Evolutionary conservation across 2,888 invertebrate genomes (phyloP), one percentile per base, ranked within the genome.

Genomic region (Xestia sexstrigata): DNA sequence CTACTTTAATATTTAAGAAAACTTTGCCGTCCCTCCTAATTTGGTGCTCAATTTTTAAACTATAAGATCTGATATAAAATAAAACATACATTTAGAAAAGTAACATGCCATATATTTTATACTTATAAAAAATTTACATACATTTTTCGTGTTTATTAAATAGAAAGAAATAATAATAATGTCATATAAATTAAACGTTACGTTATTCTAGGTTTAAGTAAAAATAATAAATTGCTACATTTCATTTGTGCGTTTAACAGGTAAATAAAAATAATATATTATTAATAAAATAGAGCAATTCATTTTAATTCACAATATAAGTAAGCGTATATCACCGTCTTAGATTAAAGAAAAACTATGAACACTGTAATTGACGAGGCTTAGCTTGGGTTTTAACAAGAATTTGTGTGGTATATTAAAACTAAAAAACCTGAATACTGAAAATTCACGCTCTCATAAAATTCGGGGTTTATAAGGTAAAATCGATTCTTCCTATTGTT

Each of bases 101-200:
- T 96, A 96, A 96, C 96, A 96, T 96, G 95, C 95, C 95, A 95
- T 96, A 96, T 96, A 96, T 96, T 96, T 95, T 93, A 93, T 94
- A 35, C 39, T 39, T 7, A 94, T 93, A 93, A 94, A 89, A 89
- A 89, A 92, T 84, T 86, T 84, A 86, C 84, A 84, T 86, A 74
- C 74, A 86, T 86, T 92, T 93, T 92, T 93, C 87, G 92, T 93
- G 91, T 93, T 93, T 92, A 92, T 92, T 92, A 91, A 92, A 92
- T 92, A 92, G 90, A 92, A 92, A 86, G 91, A 91, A 90, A 91
- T 89, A 70, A 86, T 84, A 90, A 92, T 82, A 87, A 87, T 85
- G 84, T 88, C 82, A 82, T 86, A 88, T 88, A 90, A 89, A 88
- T 89, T 89, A 89, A 88, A 85, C 69, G 68, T 87, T 81, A 82